Evolutionary conservation across 2,888 invertebrate species (phyloP).

Genomic region (Osmoderma eremita): DNA sequence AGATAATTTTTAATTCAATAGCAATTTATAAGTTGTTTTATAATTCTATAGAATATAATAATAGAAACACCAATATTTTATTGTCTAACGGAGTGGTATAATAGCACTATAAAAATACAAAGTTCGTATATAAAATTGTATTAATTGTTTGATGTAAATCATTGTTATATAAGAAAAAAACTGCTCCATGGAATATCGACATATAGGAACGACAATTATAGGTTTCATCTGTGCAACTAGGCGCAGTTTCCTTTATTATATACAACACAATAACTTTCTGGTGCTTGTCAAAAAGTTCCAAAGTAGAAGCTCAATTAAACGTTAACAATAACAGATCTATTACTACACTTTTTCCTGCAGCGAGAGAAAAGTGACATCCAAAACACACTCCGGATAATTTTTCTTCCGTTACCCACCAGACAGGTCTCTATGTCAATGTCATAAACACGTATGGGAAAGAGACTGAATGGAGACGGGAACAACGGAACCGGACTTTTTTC

Average conservation of each 20-base stretch:
- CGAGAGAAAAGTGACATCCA: constrained; percentile 38
- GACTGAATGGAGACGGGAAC: constrained; percentile 31
- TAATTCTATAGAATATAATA: too few species aligned
- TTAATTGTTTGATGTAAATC: too few species aligned
- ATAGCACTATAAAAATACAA: too few species aligned
- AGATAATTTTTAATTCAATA: too few species aligned
- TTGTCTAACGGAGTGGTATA: too few species aligned
- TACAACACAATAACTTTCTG: neutral
- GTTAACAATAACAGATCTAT: constrained; percentile 42
- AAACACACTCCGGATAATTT: constrained; percentile 41
- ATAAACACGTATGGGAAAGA: constrained; percentile 43
- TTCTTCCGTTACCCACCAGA: constrained; percentile 42
- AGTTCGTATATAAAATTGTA: too few species aligned
- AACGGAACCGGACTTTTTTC: constrained; percentile 30
- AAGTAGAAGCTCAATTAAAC: constrained; percentile 39
- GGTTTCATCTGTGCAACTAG: too few species aligned
- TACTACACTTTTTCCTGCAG: constrained; percentile 37
- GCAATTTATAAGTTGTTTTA: too few species aligned
- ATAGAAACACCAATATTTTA: too few species aligned
- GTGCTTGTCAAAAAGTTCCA: constrained; percentile 24
- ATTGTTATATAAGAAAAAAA: too few species aligned
- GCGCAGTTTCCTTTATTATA: neutral
- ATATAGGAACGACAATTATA: too few species aligned
- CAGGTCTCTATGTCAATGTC: constrained; percentile 50
- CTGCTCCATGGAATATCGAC: too few species aligned